Conservation (phyloP, 2,113 vertebrate genomes). For the Corythaeola cristata region DNA sequence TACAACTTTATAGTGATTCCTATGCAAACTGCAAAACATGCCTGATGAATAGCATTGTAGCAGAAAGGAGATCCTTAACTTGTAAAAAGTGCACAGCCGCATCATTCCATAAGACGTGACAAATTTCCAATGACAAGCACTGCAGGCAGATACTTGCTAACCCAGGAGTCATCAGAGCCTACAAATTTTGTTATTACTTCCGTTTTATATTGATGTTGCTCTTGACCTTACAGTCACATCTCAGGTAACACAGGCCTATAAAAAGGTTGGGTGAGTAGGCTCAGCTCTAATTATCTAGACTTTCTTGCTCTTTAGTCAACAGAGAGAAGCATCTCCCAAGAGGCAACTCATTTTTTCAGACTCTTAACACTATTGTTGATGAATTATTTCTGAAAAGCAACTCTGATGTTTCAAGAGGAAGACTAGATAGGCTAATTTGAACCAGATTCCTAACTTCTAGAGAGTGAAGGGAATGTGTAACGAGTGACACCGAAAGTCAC, state of each 20-base stretch:
- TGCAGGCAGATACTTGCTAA: neutral
- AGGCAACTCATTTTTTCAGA: neutral
- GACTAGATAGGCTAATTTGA: neutral
- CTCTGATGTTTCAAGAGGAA: neutral
- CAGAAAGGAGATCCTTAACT: neutral
- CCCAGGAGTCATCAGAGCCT: neutral
- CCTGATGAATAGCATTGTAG: neutral
- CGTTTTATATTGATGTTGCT: neutral
- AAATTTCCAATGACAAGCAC: neutral
- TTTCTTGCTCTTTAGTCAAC: neutral
- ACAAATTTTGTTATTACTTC: neutral
- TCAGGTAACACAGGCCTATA: neutral
- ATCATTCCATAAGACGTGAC: neutral
- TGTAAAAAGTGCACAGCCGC: neutral
- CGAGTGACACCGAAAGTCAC: neutral
- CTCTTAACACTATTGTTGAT: neutral
- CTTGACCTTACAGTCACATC: neutral
- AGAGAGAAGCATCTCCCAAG: neutral
- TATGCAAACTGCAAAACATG: neutral
- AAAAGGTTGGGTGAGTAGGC: neutral
- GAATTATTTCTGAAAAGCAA: neutral
- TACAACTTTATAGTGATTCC: neutral
- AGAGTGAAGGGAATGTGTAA: accelerated
- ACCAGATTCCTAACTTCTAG: neutral
- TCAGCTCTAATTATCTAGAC: neutral